Evolutionary conservation across 2,797 vertebrate genomes (phyloP).

Genomic region (Malurus splendens): DNA sequence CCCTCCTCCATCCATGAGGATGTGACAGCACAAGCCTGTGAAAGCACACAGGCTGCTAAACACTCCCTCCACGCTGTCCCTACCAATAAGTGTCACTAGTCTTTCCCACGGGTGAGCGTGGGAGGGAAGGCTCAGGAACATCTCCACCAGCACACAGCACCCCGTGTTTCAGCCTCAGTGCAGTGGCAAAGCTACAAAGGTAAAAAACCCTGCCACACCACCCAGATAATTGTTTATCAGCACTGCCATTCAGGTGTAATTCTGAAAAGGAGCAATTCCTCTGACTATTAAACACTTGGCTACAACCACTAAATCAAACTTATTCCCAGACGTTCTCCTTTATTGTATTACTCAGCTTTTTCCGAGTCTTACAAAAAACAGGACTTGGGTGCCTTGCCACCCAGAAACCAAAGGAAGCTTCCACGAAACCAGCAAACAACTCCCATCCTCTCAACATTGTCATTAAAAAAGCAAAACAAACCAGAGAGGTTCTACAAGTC

Average conservation of each 20-base stretch:
- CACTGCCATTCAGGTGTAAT: neutral
- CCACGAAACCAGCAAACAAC: slow-evolving; percentile 51
- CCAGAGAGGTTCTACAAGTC: slow-evolving; percentile 35
- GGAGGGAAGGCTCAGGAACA: neutral
- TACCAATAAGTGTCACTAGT: neutral
- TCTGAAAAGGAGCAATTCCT: neutral
- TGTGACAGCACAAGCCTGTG: neutral
- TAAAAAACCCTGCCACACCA: neutral
- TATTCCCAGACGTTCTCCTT: slow-evolving; percentile 11
- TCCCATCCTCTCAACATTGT: slow-evolving; percentile 38
- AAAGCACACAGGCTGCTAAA: neutral
- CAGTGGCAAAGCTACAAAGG: neutral
- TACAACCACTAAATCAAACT: neutral
- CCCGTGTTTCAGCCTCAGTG: accelerated
- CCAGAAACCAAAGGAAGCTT: slow-evolving; percentile 53
- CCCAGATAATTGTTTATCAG: neutral
- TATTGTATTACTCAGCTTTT: slow-evolving; percentile 37
- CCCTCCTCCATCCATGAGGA: accelerated
- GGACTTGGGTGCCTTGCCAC: slow-evolving; percentile 17
- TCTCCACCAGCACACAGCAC: neutral
- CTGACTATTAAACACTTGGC: neutral
- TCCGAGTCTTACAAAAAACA: neutral
- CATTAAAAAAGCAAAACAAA: slow-evolving; percentile 57
- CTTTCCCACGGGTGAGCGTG: neutral
- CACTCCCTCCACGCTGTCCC: neutral